Evolutionary conservation across 2,113 vertebrate genomes (phyloP).

Genomic region (Jaculus jaculus): DNA sequence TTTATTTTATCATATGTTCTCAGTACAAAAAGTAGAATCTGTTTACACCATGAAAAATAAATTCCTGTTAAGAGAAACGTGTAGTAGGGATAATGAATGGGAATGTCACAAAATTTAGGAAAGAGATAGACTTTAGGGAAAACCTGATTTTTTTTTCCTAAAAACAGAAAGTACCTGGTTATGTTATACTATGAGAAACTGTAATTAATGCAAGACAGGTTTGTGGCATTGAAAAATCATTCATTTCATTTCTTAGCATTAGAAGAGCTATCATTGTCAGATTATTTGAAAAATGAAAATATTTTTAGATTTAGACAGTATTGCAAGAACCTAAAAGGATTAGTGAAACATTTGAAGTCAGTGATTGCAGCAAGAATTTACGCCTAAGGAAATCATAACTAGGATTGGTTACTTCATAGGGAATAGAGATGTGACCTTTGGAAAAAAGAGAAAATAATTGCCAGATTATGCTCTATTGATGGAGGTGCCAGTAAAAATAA

Average conservation of each 20-base stretch:
- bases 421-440: neutral
- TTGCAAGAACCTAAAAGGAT: constrained; percentile 8
- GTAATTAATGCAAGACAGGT: neutral
- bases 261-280: neutral
- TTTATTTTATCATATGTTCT: too few species aligned
- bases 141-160: neutral
- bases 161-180: neutral
- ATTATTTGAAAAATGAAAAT: neutral
- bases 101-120: neutral
- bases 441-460: neutral
- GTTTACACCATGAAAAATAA: neutral
- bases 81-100: neutral
- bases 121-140: neutral
- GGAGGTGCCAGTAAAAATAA: neutral
- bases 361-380: neutral
- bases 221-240: neutral
- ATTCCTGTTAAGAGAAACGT: neutral
- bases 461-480: neutral
- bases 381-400: too few species aligned
- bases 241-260: constrained; percentile 26
- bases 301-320: neutral
- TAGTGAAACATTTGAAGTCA: neutral
- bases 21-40: too few species aligned
- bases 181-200: neutral
- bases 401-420: neutral